Evolutionary conservation across 2,888 invertebrate genomes (phyloP), one percentile per base, ranked within the genome.

Genomic region (Gymnosoma rotundatum): DNA sequence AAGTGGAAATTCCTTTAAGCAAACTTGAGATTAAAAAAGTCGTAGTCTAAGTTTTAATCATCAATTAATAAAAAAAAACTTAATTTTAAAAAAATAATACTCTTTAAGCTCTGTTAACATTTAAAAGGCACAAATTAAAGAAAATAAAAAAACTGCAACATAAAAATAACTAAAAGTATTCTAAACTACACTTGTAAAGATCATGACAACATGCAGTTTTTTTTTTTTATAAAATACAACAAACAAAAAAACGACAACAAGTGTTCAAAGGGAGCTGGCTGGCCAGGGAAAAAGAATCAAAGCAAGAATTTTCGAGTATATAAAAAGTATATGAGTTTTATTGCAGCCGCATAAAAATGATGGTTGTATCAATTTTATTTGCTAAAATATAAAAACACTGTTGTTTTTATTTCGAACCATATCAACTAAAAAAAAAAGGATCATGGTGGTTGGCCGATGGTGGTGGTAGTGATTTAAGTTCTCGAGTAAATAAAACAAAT

Each of bases 181-280:
- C 56, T 58, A 81, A 73, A 63, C 63, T 78, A 74, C 84, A 78
- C 81, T 81, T 84, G 84, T 84, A 84, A 81, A 81, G 78, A 84
- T 84, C 84, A 84, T 78, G 78, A 74, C 81, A 78, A 84, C 73
- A 81, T 78, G 70, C n/a, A n/a, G n/a, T 52, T 12, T 66, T 21
- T 73, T 63, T 54, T 70, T 64, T 60, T 8, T 14, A 54, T 42
- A 9, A 20, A 10, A n/a, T 1, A 48, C 5, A 4, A 14, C 16
- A 32, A 2, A 32, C 25, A 32, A 32, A 32, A 32, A 32, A 32
- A 32, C 6, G 8, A 32, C 8, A 20, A 50, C 32, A 12, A 56
- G 14, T n/a, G n/a, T 52, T 64, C 16, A 9, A 63, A 20, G 52
- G 63, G 67, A 64, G 64, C 21, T 21, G 20, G 64, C 21, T 21